phyloP scores from a whole-genome alignment of 2,888 invertebrate genomes.

The Calliopum simillimum region DNA sequence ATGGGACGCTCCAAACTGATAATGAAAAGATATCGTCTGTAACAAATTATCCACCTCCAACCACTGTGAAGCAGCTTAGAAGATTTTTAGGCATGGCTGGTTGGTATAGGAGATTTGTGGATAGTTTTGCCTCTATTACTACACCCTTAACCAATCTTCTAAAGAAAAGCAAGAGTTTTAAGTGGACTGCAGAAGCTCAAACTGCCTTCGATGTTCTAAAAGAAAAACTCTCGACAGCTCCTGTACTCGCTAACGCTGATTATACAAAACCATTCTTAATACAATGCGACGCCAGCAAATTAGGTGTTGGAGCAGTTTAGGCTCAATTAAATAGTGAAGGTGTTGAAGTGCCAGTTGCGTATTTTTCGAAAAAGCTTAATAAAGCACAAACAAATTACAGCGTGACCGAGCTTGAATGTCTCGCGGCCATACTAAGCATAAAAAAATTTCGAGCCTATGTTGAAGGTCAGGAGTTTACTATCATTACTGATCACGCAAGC shows the following conservation, averaged over 20 bases:
- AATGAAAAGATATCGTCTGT: conserved; percentile 20
- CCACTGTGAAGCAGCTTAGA: conserved; percentile 16
- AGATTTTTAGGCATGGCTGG: conserved; percentile 27
- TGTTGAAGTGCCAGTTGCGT: too few relatives aligned
- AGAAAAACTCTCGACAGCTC: too few relatives aligned
- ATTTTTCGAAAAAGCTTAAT: conserved; percentile 37
- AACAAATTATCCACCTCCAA: conserved; percentile 13
- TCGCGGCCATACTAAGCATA: conserved; percentile 6
- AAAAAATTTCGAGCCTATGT: conserved; percentile 25
- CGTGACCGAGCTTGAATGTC: conserved; percentile 16
- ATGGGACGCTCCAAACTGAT: conserved; percentile 30
- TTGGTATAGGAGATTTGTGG: conserved; percentile 39
- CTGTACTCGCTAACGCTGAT: too few relatives aligned
- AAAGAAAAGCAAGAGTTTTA: conserved; percentile 28
- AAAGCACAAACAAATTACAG: conserved; percentile 6
- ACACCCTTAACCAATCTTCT: conserved; percentile 40
- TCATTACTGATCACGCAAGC: conserved; percentile 20
- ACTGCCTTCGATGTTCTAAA: conserved; percentile 33
- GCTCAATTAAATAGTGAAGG: too few relatives aligned
- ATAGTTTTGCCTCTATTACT: conserved; percentile 38
- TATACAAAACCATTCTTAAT: too few relatives aligned
- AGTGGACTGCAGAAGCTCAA: conserved; percentile 32
- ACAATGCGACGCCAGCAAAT: too few relatives aligned
- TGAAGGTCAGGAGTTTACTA: conserved; percentile 20
- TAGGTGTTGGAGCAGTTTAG: too few relatives aligned